phyloP scores from a whole-genome alignment of 2,113 vertebrate genomes.

The Uropsilus gracilis region DNA sequence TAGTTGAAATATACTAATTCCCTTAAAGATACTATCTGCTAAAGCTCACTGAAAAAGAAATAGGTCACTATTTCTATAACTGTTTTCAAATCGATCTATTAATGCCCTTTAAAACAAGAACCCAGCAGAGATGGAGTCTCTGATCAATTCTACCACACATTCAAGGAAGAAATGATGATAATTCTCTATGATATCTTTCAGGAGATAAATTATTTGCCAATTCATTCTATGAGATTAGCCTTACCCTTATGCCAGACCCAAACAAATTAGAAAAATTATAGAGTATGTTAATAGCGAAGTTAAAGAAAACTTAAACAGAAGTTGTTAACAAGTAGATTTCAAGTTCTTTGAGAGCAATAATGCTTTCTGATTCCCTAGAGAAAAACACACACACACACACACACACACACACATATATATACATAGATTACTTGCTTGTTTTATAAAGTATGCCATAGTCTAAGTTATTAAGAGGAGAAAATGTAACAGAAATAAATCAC shows the following conservation, averaged over 20 bases:
- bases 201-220: background rate
- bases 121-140: background rate
- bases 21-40: background rate
- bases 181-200: background rate
- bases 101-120: conserved; percentile 19
- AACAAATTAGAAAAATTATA: background rate
- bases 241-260: background rate
- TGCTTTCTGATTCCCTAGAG: background rate
- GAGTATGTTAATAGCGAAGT: background rate
- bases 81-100: background rate
- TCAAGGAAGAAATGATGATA: background rate
- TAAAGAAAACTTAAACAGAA: background rate
- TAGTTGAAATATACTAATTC: background rate
- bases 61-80: background rate
- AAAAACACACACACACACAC: background rate
- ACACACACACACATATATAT: background rate
- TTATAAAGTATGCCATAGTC: background rate
- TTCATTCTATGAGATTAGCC: background rate
- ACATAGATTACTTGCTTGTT: background rate
- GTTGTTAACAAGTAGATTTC: background rate
- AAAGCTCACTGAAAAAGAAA: background rate
- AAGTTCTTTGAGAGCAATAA: background rate
- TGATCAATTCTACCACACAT: background rate
- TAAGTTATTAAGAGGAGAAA: background rate
- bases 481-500: background rate